Evolutionary conservation across 1,140 invertebrate species (phyloP).

Genomic region (Diorhabda sublineata): DNA sequence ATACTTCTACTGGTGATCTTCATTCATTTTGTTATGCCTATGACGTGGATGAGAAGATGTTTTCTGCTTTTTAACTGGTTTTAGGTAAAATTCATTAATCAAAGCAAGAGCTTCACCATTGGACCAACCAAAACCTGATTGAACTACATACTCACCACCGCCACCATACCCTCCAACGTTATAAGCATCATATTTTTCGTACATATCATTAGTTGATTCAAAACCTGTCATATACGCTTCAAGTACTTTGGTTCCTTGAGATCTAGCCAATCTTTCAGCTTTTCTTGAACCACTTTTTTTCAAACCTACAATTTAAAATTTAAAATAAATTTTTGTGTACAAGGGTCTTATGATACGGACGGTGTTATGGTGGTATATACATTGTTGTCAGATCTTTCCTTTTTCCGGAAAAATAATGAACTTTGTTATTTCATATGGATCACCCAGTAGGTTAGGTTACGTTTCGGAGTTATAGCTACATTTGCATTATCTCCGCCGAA

Average conservation of each 20-base stretch:
- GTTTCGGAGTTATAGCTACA: too few relatives aligned
- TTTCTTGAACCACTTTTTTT: constrained; percentile 55
- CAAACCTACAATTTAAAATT: constrained; percentile 52
- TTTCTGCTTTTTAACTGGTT: background rate
- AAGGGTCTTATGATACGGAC: too few relatives aligned
- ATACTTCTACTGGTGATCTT: background rate
- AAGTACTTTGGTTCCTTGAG: constrained; percentile 70
- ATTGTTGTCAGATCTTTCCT: too few relatives aligned
- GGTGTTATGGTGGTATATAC: too few relatives aligned
- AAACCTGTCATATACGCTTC: constrained; percentile 65
- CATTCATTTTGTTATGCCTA: background rate
- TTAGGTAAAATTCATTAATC: constrained; percentile 25
- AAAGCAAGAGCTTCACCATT: constrained; percentile 67
- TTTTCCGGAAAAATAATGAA: too few relatives aligned
- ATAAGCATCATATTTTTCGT: constrained; percentile 82
- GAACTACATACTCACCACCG: constrained; percentile 86
- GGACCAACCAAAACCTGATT: constrained; percentile 91
- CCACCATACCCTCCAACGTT: constrained; percentile 68
- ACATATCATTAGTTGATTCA: constrained; percentile 59
- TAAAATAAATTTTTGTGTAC: too few relatives aligned
- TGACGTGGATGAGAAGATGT: background rate
- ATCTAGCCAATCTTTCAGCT: constrained; percentile 61
- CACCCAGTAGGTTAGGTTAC: too few relatives aligned
- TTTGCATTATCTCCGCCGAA: too few relatives aligned
- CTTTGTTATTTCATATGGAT: too few relatives aligned